phyloP scores from a whole-genome alignment of 1,140 invertebrate species.

The Phenacoccus solenopsis region DNA sequence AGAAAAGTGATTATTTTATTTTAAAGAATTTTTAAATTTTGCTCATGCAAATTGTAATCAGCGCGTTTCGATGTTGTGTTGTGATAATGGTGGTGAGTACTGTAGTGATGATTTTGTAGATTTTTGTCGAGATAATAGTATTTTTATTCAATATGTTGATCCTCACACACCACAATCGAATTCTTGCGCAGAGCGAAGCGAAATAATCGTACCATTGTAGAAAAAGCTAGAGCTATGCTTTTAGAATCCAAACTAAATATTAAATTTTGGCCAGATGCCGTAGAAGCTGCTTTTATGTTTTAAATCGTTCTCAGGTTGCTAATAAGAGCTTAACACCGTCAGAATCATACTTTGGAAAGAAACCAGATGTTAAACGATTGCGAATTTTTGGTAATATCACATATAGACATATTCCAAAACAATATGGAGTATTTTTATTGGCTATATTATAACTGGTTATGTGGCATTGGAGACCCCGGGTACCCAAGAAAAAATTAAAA shows the following conservation, averaged over 20 bases:
- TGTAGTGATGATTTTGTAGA: background rate
- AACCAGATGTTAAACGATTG: constrained; percentile 11
- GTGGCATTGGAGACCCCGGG: too few relatives aligned
- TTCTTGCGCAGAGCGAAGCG: constrained; percentile 31
- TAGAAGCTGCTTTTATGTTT: constrained; percentile 20
- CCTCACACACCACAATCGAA: constrained; percentile 31
- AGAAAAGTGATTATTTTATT: too few relatives aligned
- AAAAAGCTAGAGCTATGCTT: constrained; percentile 30
- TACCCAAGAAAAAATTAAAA: too few relatives aligned
- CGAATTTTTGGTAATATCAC: constrained; percentile 8
- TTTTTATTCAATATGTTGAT: constrained; percentile 27
- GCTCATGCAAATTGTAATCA: too few relatives aligned
- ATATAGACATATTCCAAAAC: constrained; percentile 14
- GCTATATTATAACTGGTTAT: too few relatives aligned
- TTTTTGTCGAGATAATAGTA: constrained; percentile 27
- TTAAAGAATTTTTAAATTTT: too few relatives aligned
- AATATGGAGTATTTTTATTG: too few relatives aligned
- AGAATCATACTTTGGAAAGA: background rate
- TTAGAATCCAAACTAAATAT: constrained; percentile 25
- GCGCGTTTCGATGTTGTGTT: too few relatives aligned
- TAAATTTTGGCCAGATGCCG: constrained; percentile 31
- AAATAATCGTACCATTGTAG: constrained; percentile 30
- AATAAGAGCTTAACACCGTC: constrained; percentile 7
- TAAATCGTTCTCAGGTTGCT: constrained; percentile 17
- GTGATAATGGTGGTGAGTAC: too few relatives aligned